A percentile compares a stretch with the other conserved stretches of the same genome.
Evolutionary conservation across 2,113 vertebrate genomes (phyloP).

Genomic region (Rattus rattus): DNA sequence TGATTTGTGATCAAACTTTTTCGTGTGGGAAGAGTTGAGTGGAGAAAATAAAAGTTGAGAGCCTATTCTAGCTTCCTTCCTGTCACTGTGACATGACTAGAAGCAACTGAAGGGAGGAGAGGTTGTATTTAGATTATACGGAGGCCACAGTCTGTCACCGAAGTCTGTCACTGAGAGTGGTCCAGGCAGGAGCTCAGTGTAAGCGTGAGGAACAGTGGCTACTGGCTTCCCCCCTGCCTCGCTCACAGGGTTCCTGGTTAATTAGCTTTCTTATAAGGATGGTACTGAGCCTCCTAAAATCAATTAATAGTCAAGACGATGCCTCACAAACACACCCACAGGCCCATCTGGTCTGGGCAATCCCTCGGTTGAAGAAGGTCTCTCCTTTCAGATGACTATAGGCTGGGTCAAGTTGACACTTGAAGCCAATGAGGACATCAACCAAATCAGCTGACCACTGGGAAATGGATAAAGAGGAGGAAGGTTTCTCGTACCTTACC

Average conservation of each 20-base stretch:
- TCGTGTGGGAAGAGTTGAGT: background rate
- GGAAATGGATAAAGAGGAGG: background rate
- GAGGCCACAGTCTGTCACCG: background rate
- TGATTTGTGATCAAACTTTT: background rate
- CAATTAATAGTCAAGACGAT: background rate
- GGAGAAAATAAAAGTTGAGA: background rate
- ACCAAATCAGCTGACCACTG: too few relatives aligned
- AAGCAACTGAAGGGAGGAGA: too few relatives aligned
- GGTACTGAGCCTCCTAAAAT: too few relatives aligned
- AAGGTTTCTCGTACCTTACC: accelerated
- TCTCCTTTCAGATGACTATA: background rate
- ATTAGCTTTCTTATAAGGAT: background rate
- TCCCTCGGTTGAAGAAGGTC: too few relatives aligned
- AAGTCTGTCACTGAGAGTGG: background rate
- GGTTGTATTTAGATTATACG: background rate
- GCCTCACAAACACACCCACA: too few relatives aligned
- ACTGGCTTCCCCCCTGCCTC: background rate
- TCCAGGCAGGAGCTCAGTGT: background rate
- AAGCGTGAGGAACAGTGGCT: background rate
- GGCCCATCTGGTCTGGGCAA: too few relatives aligned
- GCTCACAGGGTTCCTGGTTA: background rate
- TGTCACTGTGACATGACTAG: background rate
- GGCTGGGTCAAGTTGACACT: background rate
- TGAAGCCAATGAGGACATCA: background rate
- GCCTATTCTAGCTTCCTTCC: background rate